Percentiles rank a stretch among this genome's conserved stretches.
phyloP scores from a whole-genome alignment of 2,888 invertebrate species.

The Phania funesta region DNA sequence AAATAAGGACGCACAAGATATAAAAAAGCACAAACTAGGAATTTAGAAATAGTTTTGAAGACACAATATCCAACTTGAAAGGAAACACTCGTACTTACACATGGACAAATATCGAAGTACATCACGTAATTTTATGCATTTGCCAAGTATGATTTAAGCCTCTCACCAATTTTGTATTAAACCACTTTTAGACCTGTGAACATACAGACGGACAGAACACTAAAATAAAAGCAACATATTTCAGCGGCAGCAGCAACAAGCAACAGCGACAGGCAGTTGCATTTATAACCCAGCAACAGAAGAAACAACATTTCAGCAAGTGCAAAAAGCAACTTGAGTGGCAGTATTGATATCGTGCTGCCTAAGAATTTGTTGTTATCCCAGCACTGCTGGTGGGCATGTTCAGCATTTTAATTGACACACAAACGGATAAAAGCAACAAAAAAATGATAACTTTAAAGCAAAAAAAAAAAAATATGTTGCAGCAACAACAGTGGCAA shows the following conservation, averaged over 20 bases:
- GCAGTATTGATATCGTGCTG: conserved; percentile 69
- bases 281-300: conserved; percentile 2
- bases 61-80: neutral
- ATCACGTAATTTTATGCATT: conserved; percentile 58
- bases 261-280: conserved; percentile 13
- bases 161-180: conserved; percentile 59
- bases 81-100: neutral
- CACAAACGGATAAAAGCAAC: conserved; percentile 66
- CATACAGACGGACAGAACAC: neutral
- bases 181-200: conserved; percentile 22
- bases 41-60: neutral
- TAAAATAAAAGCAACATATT: neutral
- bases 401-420: conserved; percentile 70
- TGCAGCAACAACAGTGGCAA: conserved; percentile 22
- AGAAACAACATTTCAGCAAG: conserved; percentile 40
- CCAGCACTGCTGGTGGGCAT: conserved; percentile 70
- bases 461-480: conserved; percentile 37
- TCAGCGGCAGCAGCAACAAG: conserved; percentile 13
- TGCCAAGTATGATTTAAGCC: conserved; percentile 60
- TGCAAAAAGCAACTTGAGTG: conserved; percentile 65
- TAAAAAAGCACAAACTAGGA: neutral
- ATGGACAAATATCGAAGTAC: conserved; percentile 20
- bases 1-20: neutral
- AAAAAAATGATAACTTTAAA: conserved; percentile 5
- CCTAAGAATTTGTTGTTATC: conserved; percentile 70